Base-by-base conservation (phyloP, 2,797 vertebrate genomes). In the Hypotaenidia okinawae region DNA sequence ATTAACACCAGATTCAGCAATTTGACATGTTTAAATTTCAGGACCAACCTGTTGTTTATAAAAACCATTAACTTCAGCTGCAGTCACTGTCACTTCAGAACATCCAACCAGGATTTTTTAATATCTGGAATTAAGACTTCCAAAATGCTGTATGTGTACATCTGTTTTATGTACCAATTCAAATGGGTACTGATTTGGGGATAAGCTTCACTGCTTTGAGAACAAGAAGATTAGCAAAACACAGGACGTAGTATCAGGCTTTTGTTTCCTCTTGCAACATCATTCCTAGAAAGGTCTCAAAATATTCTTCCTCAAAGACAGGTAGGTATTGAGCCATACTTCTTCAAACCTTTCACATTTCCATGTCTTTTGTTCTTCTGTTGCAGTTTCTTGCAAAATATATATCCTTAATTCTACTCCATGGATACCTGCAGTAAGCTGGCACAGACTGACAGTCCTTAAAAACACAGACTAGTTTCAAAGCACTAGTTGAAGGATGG, bases 1-100 rank as follows among this genome's bases (percentile, higher is more conserved):
- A 57, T 79, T 90, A 94, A 84, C 16, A 52, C 8, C n/a, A 82
- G 33, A 78, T 91, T 87, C 83, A 96, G 51, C 30, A 72, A 28
- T 70, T 39, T 57, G n/a, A 51, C 10, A 5, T 27, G 10, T 55
- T 80, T 89, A 55, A 80, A 90, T 90, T 93, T 84, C 70, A 82
- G 39, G 55, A 93, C 7, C 0, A 0, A 69, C 49, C 25, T 74
- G 39, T 11, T 73, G 21, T 87, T 90, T 74, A 35, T 59, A 76
- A 73, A 73, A 73, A 7, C 11, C 18, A 28, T 63, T 70, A 45
- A 52, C 13, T 69, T 84, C 35, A 77, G 17, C 67, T 89, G 58
- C 30, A 70, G 16, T 66, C 28, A 55, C 7, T 81, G 21, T 11
- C 43, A 45, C 16, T 83, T 83, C 41, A 52, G 30, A 91, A 69